Base-by-base conservation (phyloP, 1,140 invertebrate species). In the Pararge aegeria region DNA sequence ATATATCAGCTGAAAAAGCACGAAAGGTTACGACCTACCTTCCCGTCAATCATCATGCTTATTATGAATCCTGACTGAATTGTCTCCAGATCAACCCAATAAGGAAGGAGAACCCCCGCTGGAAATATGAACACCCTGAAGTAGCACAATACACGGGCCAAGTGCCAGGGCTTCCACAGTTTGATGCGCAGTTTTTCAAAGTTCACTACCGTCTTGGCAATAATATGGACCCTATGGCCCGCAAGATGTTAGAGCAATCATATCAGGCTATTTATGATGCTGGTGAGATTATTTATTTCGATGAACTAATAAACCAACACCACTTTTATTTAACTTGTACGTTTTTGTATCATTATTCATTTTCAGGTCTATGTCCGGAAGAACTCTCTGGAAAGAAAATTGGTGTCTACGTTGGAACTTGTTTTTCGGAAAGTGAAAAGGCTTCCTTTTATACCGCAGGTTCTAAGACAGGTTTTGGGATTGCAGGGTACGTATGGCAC, bases 361-460 rank as follows among this genome's bases (percentile, higher is more conserved):
- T n/a, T n/a, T 72, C 63, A 94, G 94, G 94, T 64, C 70, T 94
- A 1, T 94, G 93, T 74, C 94, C 93, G 37, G 73, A 82, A 37
- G 87, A 89, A 61, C 70, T 94, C 10, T 90, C 89, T 63, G 94
- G 93, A 24, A 92, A 86, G 62, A 94, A 91, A 75, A 93, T 94
- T 15, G 94, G 93, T 21, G 93, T 94, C 9, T 95, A 92, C 73
- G 92, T 95, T 66, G 94, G 93, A n/a, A 89, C 90, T 2, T 93
- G 92, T 70, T 87, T 92, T 18, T 93, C 93, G n/a, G 94, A 95
- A 79, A 87, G 72, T 5, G 81, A 86, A 64, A 92, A 92, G 69
- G 92, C 92, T n/a, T 93, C 91, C 89, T 94, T 95, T 64, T 94
- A 94, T 57, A 92, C 94, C 53, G 93, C 93, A 56, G 75, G 92